phyloP scores from a whole-genome alignment of 53 echinoderm and acorn worm species.

The Holothuria scabra region DNA sequence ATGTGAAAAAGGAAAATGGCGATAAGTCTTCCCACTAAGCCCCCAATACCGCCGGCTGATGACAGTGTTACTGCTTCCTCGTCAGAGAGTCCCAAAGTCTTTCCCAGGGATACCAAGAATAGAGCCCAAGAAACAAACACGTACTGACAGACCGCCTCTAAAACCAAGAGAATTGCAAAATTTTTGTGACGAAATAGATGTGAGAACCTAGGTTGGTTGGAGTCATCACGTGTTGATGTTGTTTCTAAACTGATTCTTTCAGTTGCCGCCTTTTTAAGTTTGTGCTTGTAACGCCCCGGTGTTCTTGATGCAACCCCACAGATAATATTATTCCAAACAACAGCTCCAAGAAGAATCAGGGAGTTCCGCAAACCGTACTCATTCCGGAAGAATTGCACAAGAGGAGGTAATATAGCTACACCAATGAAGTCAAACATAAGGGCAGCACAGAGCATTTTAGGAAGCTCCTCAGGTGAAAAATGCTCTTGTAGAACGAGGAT shows the following conservation, averaged over 20 bases:
- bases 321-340: conserved; percentile 7
- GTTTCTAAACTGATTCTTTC: no score
- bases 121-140: conserved; percentile 26
- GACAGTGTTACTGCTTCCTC: neutral
- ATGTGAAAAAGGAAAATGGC: neutral
- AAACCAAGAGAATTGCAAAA: neutral
- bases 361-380: conserved; percentile 10
- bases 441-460: neutral
- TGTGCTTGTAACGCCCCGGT: neutral
- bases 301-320: neutral
- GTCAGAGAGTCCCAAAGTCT: neutral
- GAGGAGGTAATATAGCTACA: neutral
- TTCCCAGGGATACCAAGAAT: conserved; percentile 19
- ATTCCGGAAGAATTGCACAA: neutral
- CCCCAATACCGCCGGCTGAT: neutral
- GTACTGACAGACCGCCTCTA: neutral
- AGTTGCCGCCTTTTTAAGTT: no score
- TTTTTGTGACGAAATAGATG: conserved; percentile 5
- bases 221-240: no score
- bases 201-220: neutral
- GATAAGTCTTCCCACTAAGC: conserved; percentile 3
- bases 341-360: neutral
- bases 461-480: neutral
- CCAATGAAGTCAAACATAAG: conserved; percentile 6
- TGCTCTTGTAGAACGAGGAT: neutral